Conservation (phyloP, 1,140 invertebrate genomes). For the Euborellia annulipes region DNA sequence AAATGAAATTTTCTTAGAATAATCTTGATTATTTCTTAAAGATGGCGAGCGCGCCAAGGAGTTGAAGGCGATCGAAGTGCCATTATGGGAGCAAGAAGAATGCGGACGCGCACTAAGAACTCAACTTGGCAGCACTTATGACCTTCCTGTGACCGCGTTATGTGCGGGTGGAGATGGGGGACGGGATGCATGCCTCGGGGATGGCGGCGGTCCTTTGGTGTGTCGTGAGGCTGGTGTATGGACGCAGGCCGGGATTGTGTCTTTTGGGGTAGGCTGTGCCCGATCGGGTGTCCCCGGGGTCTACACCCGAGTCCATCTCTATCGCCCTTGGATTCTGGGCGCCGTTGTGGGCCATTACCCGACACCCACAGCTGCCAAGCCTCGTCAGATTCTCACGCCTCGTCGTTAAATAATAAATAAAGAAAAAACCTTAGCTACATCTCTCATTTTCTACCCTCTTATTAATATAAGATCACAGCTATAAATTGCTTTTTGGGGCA, state of each 20-base stretch:
- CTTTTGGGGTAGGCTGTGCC: constrained; percentile 46
- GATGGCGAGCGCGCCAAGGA: constrained; percentile 21
- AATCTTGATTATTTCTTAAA: constrained; percentile 10
- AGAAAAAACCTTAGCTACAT: too few species aligned
- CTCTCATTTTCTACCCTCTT: too few species aligned
- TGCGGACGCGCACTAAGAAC: constrained; percentile 26
- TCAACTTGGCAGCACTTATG: constrained; percentile 28
- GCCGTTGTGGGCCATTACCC: too few species aligned
- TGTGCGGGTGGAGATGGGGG: constrained; percentile 35
- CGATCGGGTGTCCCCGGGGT: constrained; percentile 38
- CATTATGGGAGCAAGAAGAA: constrained; percentile 26
- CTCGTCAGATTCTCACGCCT: too few species aligned
- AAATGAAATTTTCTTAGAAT: not conserved
- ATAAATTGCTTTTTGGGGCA: too few species aligned
- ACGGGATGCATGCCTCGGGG: constrained; percentile 41
- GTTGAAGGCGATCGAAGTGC: constrained; percentile 32
- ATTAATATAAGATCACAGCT: too few species aligned
- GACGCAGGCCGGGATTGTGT: constrained; percentile 42
- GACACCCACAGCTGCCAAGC: too few species aligned
- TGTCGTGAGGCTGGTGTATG: constrained; percentile 28
- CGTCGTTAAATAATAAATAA: too few species aligned
- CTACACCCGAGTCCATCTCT: constrained; percentile 36
- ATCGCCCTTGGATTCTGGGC: constrained; percentile 17
- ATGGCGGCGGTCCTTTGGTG: constrained; percentile 50
- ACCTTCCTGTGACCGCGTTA: constrained; percentile 29